A percentile compares a stretch with the other conserved stretches of the same genome.
phyloP scores from a whole-genome alignment of 2,113 vertebrate species.

The Clarias gariepinus region DNA sequence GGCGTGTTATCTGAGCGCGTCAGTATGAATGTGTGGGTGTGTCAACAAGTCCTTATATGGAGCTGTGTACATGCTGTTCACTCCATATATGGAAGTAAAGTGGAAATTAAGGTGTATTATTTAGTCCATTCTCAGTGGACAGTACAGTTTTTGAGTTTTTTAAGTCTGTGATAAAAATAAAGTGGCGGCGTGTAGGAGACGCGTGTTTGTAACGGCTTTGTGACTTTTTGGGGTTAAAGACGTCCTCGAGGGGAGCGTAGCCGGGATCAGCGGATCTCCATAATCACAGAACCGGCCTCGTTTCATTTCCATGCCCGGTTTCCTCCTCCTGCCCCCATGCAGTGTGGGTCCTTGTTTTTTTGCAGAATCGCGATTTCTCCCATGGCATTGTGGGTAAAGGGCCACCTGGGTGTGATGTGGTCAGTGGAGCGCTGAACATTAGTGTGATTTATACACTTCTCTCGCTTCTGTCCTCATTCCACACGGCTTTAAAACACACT shows the following conservation, averaged over 20 bases:
- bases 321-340: slow-evolving; percentile 21
- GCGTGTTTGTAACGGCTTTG: not conserved
- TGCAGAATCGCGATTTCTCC: slow-evolving; percentile 22
- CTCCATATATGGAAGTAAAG: not conserved
- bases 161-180: not conserved
- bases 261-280: not conserved
- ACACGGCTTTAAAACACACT: slow-evolving; percentile 13
- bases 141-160: no score
- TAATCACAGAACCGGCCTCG: not conserved
- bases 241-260: not conserved
- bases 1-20: no score
- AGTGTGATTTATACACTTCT: slow-evolving; percentile 27
- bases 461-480: slow-evolving; percentile 15
- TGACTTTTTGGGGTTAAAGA: not conserved
- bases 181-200: not conserved
- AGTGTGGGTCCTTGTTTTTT: slow-evolving; percentile 24
- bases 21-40: not conserved
- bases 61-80: not conserved
- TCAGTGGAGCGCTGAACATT: slow-evolving; percentile 25
- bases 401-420: slow-evolving; percentile 35
- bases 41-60: not conserved
- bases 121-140: not conserved
- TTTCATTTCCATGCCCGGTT: slow-evolving; percentile 25
- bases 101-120: not conserved
- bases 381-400: slow-evolving; percentile 23